These are phyloP conservation scores for Aspiorhynchus laticeps DNA, from an alignment of 2,113 vertebrate species.

Conservation along the genomic window DNA sequence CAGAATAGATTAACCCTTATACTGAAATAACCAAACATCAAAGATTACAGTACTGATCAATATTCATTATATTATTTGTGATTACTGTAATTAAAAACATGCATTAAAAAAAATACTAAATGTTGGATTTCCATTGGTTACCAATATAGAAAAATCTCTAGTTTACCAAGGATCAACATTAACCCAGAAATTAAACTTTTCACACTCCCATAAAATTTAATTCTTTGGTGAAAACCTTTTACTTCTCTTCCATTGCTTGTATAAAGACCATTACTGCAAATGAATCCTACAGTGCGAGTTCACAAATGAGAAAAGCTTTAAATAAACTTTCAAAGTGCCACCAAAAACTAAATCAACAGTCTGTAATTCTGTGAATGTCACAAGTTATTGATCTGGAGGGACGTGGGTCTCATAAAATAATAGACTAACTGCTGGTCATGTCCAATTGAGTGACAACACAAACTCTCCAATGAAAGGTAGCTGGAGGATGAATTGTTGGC, in stretches of 20 bases:
- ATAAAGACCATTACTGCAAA: slow-evolving; percentile 3
- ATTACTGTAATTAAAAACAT: not conserved
- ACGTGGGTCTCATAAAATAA: slow-evolving; percentile 19
- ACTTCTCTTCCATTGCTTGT: not conserved
- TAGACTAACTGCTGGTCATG: slow-evolving; percentile 10
- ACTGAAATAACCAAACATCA: not conserved
- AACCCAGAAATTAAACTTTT: not conserved
- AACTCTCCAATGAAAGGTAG: slow-evolving; percentile 20
- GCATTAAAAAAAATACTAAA: not conserved
- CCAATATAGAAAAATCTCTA: not conserved
- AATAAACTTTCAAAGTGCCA: not conserved
- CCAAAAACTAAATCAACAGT: not conserved
- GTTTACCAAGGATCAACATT: not conserved
- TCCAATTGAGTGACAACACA: slow-evolving; percentile 35
- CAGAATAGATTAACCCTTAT: not conserved
- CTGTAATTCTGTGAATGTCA: slow-evolving; percentile 21
- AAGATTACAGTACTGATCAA: not conserved
- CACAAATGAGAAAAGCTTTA: not conserved
- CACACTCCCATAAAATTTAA: not conserved
- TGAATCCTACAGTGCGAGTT: not conserved
- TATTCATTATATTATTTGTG: not conserved
- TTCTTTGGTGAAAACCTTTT: not conserved
- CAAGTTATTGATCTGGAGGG: slow-evolving; percentile 31
- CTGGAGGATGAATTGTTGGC: not conserved
- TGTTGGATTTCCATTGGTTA: not conserved